Percentiles rank a stretch among this genome's conserved stretches.
Evolutionary conservation across 2,113 vertebrate species (phyloP).

Genomic region (Astur gentilis): DNA sequence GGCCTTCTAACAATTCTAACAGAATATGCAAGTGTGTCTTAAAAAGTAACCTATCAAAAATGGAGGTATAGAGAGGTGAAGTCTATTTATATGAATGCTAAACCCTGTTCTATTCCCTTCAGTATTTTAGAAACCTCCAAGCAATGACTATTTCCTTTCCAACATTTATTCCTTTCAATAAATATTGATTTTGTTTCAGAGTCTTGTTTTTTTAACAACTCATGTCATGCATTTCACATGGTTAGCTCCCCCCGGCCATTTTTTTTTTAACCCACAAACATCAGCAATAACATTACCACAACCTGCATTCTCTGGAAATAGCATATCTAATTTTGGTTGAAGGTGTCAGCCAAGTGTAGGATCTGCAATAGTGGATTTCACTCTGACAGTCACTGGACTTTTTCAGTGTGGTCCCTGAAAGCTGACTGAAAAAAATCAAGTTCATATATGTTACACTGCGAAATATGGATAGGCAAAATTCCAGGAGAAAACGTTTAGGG

Average conservation of each 20-base stretch:
- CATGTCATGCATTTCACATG: background rate
- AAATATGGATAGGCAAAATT: background rate
- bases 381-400: background rate
- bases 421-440: background rate
- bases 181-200: background rate
- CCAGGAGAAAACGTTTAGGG: background rate
- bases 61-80: background rate
- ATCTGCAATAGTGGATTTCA: background rate
- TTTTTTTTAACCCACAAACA: background rate
- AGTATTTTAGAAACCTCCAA: background rate
- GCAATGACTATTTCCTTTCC: background rate
- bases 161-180: background rate
- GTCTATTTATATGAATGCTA: background rate
- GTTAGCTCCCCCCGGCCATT: background rate
- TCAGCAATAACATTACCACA: background rate
- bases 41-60: background rate
- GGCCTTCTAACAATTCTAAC: background rate
- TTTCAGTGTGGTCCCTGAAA: background rate
- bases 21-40: background rate
- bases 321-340: background rate
- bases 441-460: background rate
- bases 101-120: background rate
- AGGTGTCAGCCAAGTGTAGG: background rate
- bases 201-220: background rate
- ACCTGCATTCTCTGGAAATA: background rate